These are phyloP conservation scores for Zosterops japonicus DNA, from an alignment of 2,113 vertebrate species.

Conservation along the genomic window DNA sequence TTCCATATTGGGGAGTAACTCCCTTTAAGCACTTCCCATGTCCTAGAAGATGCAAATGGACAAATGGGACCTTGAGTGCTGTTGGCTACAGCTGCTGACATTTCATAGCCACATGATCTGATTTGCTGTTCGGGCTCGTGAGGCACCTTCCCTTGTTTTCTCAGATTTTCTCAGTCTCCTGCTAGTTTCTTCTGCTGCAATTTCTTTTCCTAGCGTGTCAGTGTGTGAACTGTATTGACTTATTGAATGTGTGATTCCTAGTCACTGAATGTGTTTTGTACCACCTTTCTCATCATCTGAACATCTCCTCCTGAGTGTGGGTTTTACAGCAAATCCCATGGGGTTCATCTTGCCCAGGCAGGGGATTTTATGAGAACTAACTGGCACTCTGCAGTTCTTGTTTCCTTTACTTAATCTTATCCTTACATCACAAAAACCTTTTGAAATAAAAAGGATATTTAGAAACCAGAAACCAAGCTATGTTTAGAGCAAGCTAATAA, in stretches of 20 bases:
- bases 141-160: not conserved
- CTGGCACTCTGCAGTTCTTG: not conserved
- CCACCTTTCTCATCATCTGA: not conserved
- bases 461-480: not conserved
- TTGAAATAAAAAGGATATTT: not conserved
- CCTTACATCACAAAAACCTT: not conserved
- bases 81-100: not conserved
- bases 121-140: not conserved
- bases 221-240: not conserved
- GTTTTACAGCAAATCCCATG: not conserved
- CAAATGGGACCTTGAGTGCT: not conserved
- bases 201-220: not conserved
- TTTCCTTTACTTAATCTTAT: not conserved
- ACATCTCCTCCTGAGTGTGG: not conserved
- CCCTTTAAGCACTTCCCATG: not conserved
- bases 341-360: not conserved
- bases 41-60: not conserved
- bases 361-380: not conserved
- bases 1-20: not conserved
- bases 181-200: not conserved
- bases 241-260: not conserved
- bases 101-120: not conserved
- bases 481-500: not conserved
- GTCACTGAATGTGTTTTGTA: not conserved
- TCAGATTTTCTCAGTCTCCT: not conserved